Evolutionary conservation across 2,888 invertebrate genomes (phyloP), one percentile per base, ranked within the genome.

Genomic region (Eumerus sabulonum): DNA sequence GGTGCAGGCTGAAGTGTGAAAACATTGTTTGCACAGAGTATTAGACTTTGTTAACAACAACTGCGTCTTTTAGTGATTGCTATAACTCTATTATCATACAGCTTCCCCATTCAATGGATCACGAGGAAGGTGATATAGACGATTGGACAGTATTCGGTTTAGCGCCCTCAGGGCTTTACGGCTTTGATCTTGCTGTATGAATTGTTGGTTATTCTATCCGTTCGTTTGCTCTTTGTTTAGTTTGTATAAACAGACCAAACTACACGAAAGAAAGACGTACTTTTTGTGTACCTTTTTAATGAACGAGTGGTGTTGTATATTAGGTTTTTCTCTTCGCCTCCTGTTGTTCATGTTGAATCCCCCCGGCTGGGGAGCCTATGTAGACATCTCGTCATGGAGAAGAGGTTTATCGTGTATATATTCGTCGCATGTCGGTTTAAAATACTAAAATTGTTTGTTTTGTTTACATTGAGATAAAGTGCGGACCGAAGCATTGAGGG

Each of bases 391-490:
- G 11, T 40, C 38, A 17, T 51, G 13, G 40, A 50, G 44, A 35
- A 36, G 60, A 63, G 62, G 53, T 57, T 54, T 47, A 72, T 64
- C 62, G 48, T 54, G 51, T 27, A 27, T 7, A 27, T 27, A 27
- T 7, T 27, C 27, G 27, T 2, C 27, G 27, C 50, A 45, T 68
- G 74, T 79, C 45, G 59, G 74, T 63, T 72, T 54, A 77, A 68
- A 73, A 68, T 68, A 77, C 63, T 63, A 68, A 79, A 64, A 79
- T 51, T 79, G 68, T 73, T 79, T 63, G 63, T 48, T 73, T 73
- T 79, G 79, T 79, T 79, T 79, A 79, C 64, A 70, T 57, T 56
- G 50, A 63, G 79, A 79, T 79, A 74, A 73, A 74, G 64, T 79
- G 79, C 63, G 56, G 64, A 40, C 3, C 27, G 63, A 36, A 42